These are phyloP conservation scores for Rugalucina vietnamica DNA, from an alignment of 2,888 invertebrate genomes.

Conservation along the genomic window DNA sequence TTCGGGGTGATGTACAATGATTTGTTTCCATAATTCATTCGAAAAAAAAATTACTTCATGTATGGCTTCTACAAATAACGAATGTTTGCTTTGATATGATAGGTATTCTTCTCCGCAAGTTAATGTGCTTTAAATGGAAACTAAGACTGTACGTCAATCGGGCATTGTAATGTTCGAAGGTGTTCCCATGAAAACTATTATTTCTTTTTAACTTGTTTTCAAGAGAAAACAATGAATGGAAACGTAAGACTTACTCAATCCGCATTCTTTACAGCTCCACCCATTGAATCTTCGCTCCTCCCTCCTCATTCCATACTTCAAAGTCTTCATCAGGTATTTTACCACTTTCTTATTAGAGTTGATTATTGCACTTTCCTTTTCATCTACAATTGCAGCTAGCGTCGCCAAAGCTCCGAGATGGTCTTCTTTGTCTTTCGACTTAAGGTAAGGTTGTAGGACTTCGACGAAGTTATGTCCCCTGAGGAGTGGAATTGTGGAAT, in stretches of 20 bases:
- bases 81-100: too few species aligned
- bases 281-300: constrained; percentile 33
- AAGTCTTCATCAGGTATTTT: constrained; percentile 36
- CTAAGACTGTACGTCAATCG: too few species aligned
- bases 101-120: too few species aligned
- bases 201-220: too few species aligned
- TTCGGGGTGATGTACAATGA: too few species aligned
- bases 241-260: constrained; percentile 44
- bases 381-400: neutral
- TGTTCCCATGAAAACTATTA: too few species aligned
- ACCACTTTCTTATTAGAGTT: constrained; percentile 30
- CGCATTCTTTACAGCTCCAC: constrained; percentile 61
- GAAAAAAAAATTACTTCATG: too few species aligned
- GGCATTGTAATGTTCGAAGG: too few species aligned
- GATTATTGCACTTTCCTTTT: constrained; percentile 23
- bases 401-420: neutral
- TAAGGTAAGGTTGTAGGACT: constrained; percentile 35
- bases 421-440: neutral
- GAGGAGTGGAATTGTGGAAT: constrained; percentile 18
- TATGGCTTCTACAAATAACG: too few species aligned
- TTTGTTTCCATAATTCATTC: too few species aligned
- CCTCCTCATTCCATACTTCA: constrained; percentile 40
- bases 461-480: constrained; percentile 19
- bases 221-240: too few species aligned
- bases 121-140: too few species aligned